phyloP scores from a whole-genome alignment of 2,113 vertebrate species.

The Neomonachus schauinslandi region DNA sequence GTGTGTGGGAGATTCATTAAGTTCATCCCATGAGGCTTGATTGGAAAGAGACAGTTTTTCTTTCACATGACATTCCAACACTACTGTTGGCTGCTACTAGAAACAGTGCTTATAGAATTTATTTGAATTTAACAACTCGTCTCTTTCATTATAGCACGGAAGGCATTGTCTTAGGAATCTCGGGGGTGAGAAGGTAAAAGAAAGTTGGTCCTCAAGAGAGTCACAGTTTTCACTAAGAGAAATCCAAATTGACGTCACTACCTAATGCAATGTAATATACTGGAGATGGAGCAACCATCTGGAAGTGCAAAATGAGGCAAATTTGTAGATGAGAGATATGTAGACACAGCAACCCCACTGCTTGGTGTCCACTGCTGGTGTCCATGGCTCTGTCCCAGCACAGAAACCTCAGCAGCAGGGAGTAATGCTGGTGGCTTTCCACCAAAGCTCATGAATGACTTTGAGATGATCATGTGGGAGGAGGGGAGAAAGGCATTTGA shows the following conservation, averaged over 20 bases:
- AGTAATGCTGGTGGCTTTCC: not conserved
- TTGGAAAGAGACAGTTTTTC: not conserved
- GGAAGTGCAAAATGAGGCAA: not conserved
- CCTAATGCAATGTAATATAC: not conserved
- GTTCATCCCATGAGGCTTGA: not conserved
- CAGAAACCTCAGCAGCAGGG: too few relatives aligned
- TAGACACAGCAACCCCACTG: not conserved
- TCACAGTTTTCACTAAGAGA: not conserved
- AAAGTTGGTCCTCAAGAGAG: not conserved
- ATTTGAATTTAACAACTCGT: not conserved
- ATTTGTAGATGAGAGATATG: not conserved
- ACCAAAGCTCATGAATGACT: not conserved
- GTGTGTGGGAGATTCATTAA: not conserved
- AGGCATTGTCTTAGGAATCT: not conserved
- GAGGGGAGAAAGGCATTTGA: not conserved
- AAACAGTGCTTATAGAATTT: not conserved
- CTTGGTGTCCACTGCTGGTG: not conserved
- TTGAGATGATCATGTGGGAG: not conserved
- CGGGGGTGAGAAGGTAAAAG: slow-evolving; percentile 11
- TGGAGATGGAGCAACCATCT: not conserved
- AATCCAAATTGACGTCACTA: not conserved
- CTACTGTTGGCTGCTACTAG: not conserved
- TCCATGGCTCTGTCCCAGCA: not conserved
- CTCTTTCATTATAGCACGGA: not conserved
- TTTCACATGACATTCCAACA: not conserved